A percentile compares a stretch with the other conserved stretches of the same genome.
These are phyloP conservation scores for Brachionus paranguensis DNA, from an alignment of 1,140 invertebrate genomes.

Conservation along the genomic window DNA sequence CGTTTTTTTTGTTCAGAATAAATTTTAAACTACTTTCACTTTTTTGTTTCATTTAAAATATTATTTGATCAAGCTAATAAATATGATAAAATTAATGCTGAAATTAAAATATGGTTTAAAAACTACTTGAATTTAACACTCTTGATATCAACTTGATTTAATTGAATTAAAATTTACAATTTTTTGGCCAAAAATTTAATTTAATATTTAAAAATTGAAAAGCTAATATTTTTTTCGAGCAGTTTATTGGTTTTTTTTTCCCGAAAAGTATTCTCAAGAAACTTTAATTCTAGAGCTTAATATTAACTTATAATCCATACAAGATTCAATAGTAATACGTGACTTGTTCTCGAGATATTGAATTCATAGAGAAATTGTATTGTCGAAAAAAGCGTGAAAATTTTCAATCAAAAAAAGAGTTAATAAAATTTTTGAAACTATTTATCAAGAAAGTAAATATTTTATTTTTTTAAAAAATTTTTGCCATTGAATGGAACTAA, in stretches of 20 bases:
- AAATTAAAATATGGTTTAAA: no score
- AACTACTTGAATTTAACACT: no score
- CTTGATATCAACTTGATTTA: no score
- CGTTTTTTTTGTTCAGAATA: not conserved
- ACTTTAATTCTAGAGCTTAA: not conserved
- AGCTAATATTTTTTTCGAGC: not conserved
- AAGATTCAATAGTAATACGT: not conserved
- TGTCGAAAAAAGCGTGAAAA: no score
- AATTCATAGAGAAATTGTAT: no score
- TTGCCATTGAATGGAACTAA: not conserved
- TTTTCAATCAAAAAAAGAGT: not conserved
- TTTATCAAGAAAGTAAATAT: not conserved
- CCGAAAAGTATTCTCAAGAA: not conserved
- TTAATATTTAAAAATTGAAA: not conserved
- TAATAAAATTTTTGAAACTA: not conserved
- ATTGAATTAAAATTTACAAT: no score
- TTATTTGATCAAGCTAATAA: not conserved
- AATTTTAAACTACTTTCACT: not conserved
- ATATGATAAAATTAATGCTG: no score
- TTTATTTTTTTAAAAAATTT: not conserved
- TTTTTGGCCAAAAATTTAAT: no score
- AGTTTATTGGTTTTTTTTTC: not conserved
- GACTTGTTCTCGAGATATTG: not conserved
- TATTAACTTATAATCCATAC: not conserved
- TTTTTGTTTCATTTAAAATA: not conserved